Evolutionary conservation across 1,140 invertebrate species (phyloP), one percentile per base, ranked within the genome.

Genomic region (Calliphora vicina): DNA sequence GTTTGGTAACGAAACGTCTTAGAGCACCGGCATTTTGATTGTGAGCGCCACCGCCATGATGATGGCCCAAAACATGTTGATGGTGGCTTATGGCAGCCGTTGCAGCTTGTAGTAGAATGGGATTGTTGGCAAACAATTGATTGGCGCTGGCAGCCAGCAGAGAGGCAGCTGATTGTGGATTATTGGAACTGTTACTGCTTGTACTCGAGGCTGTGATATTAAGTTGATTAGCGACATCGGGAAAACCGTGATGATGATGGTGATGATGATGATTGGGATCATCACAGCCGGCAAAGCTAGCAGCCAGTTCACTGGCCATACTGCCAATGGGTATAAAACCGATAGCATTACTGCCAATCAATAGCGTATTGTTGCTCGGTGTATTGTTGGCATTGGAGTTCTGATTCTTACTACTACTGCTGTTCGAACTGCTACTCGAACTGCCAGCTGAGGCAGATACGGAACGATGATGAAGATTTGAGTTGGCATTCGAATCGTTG

Each of bases 251-350:
- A 84, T 89, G 88, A 80, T 88, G 88, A 84, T 89, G 88, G 78
- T 89, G 88, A 76, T 90, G 88, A 82, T 90, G 89, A 84, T 90
- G 88, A 84, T 87, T 50, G 57, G 88, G 88, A 88, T 89, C 88
- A 13, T 84, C 86, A 67, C 88, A 90, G 1, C 85, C 84, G 80
- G 88, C 86, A 80, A 90, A 89, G 8, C 82, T 83, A 2, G 85
- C 78, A 10, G 87, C 84, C 80, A 89, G 26, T 72, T 89, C 88
- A 78, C 88, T 88, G 84, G 4, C 87, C 85, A 83, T 83, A 84
- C 76, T 85, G 80, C 5, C 84, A 83, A 85, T 85, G 84, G 17
- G 87, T 85, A 13, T 88, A 85, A 67, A 86, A 84, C 83, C 83
- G 57, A 85, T 84, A 67, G 81, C 71, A 72, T 82, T 80, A 13